These are phyloP conservation scores for Drosophila hydei DNA, from an alignment of 1,140 invertebrate species.

Conservation along the genomic window DNA sequence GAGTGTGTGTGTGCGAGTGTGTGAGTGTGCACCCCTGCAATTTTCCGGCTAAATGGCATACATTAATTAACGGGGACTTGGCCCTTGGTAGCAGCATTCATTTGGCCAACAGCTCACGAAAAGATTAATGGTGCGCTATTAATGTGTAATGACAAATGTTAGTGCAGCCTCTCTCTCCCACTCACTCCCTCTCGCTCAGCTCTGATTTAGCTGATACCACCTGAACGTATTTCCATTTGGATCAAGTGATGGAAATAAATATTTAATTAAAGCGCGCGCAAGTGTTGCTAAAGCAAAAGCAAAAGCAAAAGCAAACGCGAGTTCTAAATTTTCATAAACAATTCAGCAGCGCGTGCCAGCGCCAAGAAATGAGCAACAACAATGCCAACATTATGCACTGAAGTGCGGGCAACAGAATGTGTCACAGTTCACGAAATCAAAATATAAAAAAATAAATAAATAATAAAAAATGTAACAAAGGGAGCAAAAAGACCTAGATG, in stretches of 20 bases:
- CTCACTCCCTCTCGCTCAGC: constrained; percentile 9
- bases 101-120: constrained; percentile 61
- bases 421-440: constrained; percentile 52
- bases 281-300: constrained; percentile 43
- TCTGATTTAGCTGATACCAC: constrained; percentile 43
- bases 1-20: constrained; percentile 39
- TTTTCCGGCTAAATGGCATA: constrained; percentile 82
- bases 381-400: constrained; percentile 54
- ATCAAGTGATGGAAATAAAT: constrained; percentile 77
- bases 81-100: constrained; percentile 60
- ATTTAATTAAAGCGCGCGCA: constrained; percentile 73
- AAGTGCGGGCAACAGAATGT: constrained; percentile 68
- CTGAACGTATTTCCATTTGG: constrained; percentile 58
- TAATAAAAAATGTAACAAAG: not conserved
- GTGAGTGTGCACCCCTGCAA: constrained; percentile 64
- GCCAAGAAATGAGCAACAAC: constrained; percentile 14
- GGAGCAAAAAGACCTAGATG: too few relatives aligned
- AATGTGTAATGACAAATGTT: constrained; percentile 83
- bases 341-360: constrained; percentile 67
- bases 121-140: constrained; percentile 82
- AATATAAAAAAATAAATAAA: constrained; percentile 27
- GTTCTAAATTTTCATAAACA: constrained; percentile 81
- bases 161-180: constrained; percentile 43
- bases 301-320: constrained; percentile 36
- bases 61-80: constrained; percentile 77